These are phyloP conservation scores for Deroplatys truncata DNA, from an alignment of 2,888 invertebrate genomes.

Conservation along the genomic window DNA sequence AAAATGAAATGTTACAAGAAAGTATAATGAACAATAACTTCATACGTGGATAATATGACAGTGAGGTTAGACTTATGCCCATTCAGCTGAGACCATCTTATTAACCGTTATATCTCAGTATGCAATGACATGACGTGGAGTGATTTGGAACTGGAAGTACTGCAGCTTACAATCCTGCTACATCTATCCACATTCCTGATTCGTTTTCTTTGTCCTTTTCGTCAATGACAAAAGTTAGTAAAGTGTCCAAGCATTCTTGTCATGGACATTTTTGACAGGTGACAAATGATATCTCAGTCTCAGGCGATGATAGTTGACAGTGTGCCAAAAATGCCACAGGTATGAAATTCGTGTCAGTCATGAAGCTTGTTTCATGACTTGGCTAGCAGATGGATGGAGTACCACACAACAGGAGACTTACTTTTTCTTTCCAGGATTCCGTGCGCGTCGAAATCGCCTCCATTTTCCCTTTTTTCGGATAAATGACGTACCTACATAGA, in stretches of 20 bases:
- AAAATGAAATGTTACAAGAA: no score
- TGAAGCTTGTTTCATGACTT: neutral
- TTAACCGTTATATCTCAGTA: no score
- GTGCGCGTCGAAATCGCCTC: neutral
- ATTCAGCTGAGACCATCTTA: no score
- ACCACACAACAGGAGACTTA: neutral
- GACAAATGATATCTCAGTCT: neutral
- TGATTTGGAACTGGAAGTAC: no score
- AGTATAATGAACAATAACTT: no score
- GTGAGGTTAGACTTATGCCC: no score
- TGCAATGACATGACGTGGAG: no score
- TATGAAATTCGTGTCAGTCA: neutral
- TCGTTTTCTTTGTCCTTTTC: no score
- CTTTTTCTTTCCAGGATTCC: neutral
- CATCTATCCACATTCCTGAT: no score
- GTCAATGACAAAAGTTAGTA: no score
- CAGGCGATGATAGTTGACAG: neutral
- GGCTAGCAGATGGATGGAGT: neutral
- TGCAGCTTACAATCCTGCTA: no score
- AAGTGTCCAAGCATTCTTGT: neutral
- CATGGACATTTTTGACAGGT: neutral
- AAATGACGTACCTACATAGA: neutral
- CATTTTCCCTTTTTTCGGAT: neutral
- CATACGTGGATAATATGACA: no score
- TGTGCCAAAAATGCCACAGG: neutral